Evolutionary conservation across 2,113 vertebrate genomes (phyloP).

Genomic region (Dasyprocta punctata): DNA sequence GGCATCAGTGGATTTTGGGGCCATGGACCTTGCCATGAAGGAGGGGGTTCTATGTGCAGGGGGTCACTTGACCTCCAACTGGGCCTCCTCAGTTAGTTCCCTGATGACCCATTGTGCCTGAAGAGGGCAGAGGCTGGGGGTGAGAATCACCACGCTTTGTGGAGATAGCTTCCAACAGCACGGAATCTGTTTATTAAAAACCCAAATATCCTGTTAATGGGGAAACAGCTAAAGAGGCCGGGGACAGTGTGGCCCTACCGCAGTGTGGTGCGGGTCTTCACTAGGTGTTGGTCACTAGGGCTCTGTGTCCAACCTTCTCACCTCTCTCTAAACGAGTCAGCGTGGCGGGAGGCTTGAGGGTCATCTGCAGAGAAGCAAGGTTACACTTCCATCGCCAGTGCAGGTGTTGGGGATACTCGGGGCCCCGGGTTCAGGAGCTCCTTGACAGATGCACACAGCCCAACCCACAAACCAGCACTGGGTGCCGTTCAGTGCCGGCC

Average conservation of each 20-base stretch:
- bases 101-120: accelerated
- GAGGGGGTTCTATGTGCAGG: no score
- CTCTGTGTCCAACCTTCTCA: neutral
- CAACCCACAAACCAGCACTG: neutral
- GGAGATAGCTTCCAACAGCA: neutral
- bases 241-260: neutral
- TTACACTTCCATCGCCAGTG: neutral
- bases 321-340: neutral
- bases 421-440: accelerated
- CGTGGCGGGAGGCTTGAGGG: accelerated
- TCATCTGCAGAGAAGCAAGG: neutral
- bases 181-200: neutral
- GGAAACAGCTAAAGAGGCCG: neutral
- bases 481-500: accelerated
- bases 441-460: accelerated
- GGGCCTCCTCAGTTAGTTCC: neutral
- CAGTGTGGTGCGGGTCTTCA: accelerated
- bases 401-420: neutral
- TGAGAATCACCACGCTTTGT: accelerated
- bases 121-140: neutral
- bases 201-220: neutral
- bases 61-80: neutral
- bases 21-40: neutral
- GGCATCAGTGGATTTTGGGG: accelerated
- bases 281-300: neutral